Evolutionary conservation across 1,140 invertebrate genomes (phyloP), one percentile per base, ranked within the genome.

Genomic region (Heliconius congener): DNA sequence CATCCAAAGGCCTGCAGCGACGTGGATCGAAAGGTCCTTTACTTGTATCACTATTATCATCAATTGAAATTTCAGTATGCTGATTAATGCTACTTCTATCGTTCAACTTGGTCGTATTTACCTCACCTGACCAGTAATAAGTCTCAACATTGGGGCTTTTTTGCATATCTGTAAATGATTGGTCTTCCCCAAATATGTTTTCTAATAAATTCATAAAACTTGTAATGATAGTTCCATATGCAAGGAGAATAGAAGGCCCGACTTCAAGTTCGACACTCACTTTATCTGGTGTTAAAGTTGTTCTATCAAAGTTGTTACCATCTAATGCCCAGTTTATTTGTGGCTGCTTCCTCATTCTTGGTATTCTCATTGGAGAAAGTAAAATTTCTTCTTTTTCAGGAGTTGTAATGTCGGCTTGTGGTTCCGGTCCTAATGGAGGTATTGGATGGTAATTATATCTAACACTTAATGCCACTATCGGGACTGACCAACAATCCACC

Each of bases 171-270:
- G 98, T 98, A 88, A 99, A 99, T 9, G 95, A 96, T 94, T 99
- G 98, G 95, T 99, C 97, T 92, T 99, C 98, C 0, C 99, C 99
- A 93, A 99, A 98, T 80, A 99, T 98, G 88, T 99, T 99, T 95
- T 99, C 99, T 95, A 99, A 98, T 3, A 99, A 95, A 94, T 98
- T 97, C 78, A 99, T 96, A 84, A 99, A 97, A 89, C 98, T 97
- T 66, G 97, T 96, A 8, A 99, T 95, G 3, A 99, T 96, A 27
- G 98, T 97, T 2, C 99, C 99, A 92, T 99, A 99, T 0, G 99
- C 95, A 81, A 98, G 96, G 0, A 99, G 91, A 27, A 98, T 96
- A 1, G 98, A 99, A 0, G 98, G 98, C 1, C 98, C 98, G 19
- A 99, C 98, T 95, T 99, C 98, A 19, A 99, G 93, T 86, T 99